phyloP scores from a whole-genome alignment of 2,797 vertebrate species.

The Dermochelys coriacea region DNA sequence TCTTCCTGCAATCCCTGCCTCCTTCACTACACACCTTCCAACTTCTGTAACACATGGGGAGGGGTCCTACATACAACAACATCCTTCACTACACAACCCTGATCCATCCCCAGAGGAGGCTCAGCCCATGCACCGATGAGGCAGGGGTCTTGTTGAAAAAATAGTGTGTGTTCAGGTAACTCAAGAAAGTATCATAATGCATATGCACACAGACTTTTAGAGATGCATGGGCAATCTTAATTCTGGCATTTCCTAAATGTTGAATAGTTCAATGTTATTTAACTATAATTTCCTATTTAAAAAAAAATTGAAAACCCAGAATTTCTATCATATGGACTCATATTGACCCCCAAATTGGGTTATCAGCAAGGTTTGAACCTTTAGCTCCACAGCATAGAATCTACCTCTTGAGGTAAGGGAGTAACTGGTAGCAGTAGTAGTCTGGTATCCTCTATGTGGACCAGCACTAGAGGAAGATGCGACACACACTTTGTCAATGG shows the following conservation, averaged over 20 bases:
- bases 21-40: not conserved
- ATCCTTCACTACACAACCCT: not conserved
- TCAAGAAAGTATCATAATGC: not conserved
- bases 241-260: not conserved
- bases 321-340: not conserved
- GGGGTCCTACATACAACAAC: not conserved
- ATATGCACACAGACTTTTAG: not conserved
- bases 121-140: not conserved
- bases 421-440: not conserved
- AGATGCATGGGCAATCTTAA: not conserved
- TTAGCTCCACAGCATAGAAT: not conserved
- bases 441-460: not conserved
- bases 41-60: not conserved
- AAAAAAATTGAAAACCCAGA: not conserved
- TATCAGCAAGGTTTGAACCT: not conserved
- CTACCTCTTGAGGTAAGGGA: not conserved
- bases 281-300: not conserved
- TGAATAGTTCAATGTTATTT: not conserved
- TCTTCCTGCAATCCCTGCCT: not conserved
- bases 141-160: not conserved
- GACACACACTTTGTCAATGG: not conserved
- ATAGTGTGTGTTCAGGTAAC: not conserved
- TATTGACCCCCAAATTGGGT: not conserved
- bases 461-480: not conserved
- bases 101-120: not conserved